Base-by-base conservation (phyloP, 2,113 vertebrate genomes). In the Xyrauchen texanus region DNA sequence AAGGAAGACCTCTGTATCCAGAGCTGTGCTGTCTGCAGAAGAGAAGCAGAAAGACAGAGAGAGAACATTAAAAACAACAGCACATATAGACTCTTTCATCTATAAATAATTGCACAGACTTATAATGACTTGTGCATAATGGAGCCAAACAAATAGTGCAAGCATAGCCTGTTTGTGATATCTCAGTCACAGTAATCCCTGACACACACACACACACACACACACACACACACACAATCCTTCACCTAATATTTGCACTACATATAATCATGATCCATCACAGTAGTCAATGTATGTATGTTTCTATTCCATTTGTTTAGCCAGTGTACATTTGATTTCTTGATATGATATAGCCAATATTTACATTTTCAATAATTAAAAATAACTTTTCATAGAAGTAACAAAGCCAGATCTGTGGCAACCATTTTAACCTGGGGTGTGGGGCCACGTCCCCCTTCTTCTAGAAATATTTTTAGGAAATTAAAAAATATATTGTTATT, bases 1-100 rank as follows among this genome's bases (percentile, higher is more conserved):
- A 34, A 34, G 21, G 85, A 87, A 94, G 95, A 99, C 98, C 98
- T 99, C 96, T 94, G 96, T 91, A 88, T 98, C 96, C 96, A 97
- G 91, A 95, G 94, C 94, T 94, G 82, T 89, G 95, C 90, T 95
- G 88, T 98, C 98, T 98, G 96, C 91, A 96, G 94, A 83, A 91
- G 83, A 83, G 84, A 88, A 88, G 90, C 6, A 87, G 68, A 86
- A 95, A 85, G 84, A 89, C 86, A 90, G 6, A 87, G 64, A 87
- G 96, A 15, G 76, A 77, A 77, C 16, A 10, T 75, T 68, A 83
- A 64, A 69, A 70, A 65, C 10, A 68, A 72, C 34, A 77, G 49
- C 60, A 76, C 34, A 55, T 73, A 45, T 57, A 4, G 34, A 81
- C 53, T 58, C 34, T 9, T 62, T 76, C 51, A 77, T 77, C 78